Conservation (phyloP, 2,113 vertebrate species). For the Oenanthe melanoleuca region DNA sequence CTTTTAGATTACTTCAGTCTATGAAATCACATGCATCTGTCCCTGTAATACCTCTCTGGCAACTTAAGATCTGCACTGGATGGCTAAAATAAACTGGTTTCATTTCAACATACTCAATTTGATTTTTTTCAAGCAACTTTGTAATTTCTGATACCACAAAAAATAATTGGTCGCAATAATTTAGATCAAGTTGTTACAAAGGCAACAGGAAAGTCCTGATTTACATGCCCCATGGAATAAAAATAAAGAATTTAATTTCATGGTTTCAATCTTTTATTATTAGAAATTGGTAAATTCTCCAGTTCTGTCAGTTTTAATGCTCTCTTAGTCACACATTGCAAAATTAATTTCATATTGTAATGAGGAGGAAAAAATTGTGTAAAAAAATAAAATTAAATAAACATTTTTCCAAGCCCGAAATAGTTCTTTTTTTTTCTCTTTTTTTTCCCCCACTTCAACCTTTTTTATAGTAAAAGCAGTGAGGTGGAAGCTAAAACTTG, state of each 20-base stretch:
- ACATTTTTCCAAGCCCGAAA: background rate
- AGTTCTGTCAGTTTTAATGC: background rate
- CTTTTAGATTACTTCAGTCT: background rate
- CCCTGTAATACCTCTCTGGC: background rate
- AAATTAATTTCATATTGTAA: background rate
- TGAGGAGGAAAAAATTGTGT: background rate
- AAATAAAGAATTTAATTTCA: background rate
- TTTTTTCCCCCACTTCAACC: background rate
- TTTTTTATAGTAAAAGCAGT: conserved; percentile 28
- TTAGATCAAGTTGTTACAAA: background rate
- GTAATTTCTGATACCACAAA: background rate
- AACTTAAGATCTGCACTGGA: background rate
- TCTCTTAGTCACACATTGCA: background rate
- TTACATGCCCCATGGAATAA: background rate
- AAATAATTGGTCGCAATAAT: background rate
- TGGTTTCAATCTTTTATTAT: background rate
- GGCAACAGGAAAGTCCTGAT: background rate
- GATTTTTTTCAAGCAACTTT: background rate
- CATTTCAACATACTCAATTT: background rate
- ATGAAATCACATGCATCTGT: background rate
- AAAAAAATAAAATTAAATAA: background rate
- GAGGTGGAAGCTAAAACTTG: conserved; percentile 70
- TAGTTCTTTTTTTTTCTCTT: background rate
- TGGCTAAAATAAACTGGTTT: background rate
- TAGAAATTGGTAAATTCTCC: background rate